A percentile compares a stretch with the other conserved stretches of the same genome.
phyloP scores from a whole-genome alignment of 1,140 invertebrate genomes.

The Adelges cooleyi region DNA sequence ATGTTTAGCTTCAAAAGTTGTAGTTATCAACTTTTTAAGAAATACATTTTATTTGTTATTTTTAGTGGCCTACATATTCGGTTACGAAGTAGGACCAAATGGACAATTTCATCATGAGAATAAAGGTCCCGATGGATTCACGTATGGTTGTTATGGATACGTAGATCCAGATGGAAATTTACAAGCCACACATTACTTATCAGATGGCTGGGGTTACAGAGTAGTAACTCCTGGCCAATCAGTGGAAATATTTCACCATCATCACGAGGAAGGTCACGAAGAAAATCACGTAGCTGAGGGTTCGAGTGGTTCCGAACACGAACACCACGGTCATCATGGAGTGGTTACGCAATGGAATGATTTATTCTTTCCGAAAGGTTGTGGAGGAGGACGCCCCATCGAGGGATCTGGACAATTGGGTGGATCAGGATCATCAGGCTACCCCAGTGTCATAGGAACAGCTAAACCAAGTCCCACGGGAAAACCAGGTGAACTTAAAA shows the following conservation, averaged over 20 bases:
- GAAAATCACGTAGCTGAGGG: slow-evolving; percentile 24
- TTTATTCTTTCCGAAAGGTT: slow-evolving; percentile 50
- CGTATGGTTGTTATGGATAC: slow-evolving; percentile 67
- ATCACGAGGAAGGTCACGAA: slow-evolving; percentile 34
- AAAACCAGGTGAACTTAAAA: slow-evolving; percentile 31
- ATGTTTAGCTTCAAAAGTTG: no score
- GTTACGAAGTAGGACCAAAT: slow-evolving; percentile 56
- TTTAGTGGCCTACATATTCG: slow-evolving; percentile 39
- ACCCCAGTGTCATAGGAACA: slow-evolving; percentile 8
- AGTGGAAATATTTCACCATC: slow-evolving; percentile 53
- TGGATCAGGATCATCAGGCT: slow-evolving; percentile 34
- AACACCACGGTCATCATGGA: slow-evolving; percentile 42
- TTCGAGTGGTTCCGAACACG: slow-evolving; percentile 21
- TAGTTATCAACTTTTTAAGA: no score
- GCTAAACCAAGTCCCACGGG: slow-evolving; percentile 32
- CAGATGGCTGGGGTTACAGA: slow-evolving; percentile 63
- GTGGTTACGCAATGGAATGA: slow-evolving; percentile 47
- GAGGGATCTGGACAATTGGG: slow-evolving; percentile 35
- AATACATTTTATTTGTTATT: no score
- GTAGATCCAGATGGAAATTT: slow-evolving; percentile 54
- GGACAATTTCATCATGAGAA: slow-evolving; percentile 69
- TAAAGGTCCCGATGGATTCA: slow-evolving; percentile 56
- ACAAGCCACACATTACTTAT: slow-evolving; percentile 59
- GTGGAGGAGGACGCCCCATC: slow-evolving; percentile 35
- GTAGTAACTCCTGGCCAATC: slow-evolving; percentile 53